Evolutionary conservation across 92 coral and sea anemone genomes (phyloP).

Genomic region (Micromussa lordhowensis): DNA sequence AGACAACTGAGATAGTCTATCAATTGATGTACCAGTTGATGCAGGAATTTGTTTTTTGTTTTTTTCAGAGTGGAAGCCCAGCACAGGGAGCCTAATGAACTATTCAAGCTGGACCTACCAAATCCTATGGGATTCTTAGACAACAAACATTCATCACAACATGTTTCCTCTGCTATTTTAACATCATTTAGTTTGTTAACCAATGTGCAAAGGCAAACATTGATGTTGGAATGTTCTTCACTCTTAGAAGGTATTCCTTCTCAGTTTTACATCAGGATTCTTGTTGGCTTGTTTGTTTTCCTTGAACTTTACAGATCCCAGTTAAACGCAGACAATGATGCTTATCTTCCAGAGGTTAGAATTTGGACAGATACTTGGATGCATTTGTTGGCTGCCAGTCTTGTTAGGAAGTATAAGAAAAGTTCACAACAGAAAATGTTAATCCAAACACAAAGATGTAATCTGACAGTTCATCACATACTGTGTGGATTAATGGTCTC

Average conservation of each 20-base stretch:
- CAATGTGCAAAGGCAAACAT: constrained; percentile 33
- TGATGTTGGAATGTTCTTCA: constrained; percentile 42
- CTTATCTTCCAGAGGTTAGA: constrained; percentile 36
- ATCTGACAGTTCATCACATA: constrained; percentile 52
- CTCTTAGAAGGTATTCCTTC: constrained; percentile 46
- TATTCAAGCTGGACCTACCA: constrained; percentile 23
- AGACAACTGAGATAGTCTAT: too few species aligned
- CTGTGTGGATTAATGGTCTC: constrained; percentile 66
- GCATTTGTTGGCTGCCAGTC: constrained; percentile 41
- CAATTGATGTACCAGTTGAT: neutral
- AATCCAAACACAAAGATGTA: neutral
- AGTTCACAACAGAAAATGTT: neutral
- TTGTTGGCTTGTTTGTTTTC: constrained; percentile 57
- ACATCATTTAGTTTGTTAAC: constrained; percentile 12
- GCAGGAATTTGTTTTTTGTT: neutral
- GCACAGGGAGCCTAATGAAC: neutral
- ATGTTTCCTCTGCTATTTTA: neutral
- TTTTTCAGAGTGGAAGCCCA: constrained; percentile 36
- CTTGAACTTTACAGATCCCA: constrained; percentile 41
- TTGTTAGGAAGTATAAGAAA: neutral
- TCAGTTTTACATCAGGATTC: constrained; percentile 52
- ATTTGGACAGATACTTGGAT: constrained; percentile 62
- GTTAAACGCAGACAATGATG: neutral
- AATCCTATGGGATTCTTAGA: constrained; percentile 62
- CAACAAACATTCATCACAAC: constrained; percentile 1